Evolutionary conservation across 2,113 vertebrate genomes (phyloP).

Genomic region (Alligator mississippiensis): DNA sequence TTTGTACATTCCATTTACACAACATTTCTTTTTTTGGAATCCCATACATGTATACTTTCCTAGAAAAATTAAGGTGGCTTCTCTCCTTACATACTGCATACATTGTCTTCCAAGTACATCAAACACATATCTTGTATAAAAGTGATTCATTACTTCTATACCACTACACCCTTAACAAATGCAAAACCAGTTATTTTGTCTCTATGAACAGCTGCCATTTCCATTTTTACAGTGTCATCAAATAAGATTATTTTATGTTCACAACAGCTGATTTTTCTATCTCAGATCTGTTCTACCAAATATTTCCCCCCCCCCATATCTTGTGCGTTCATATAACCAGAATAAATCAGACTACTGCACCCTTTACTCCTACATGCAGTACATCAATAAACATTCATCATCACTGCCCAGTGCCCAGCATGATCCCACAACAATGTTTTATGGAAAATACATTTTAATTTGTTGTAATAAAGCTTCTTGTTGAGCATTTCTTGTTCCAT

Average conservation of each 20-base stretch:
- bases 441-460: rapidly evolving
- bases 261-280: not conserved
- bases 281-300: not conserved
- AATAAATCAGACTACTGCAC: not conserved
- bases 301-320: not conserved
- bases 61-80: not conserved
- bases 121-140: not conserved
- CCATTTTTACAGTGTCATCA: not conserved
- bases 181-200: not conserved
- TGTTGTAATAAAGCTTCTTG: not conserved
- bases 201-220: not conserved
- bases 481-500: not conserved
- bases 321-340: not conserved
- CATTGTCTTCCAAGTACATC: not conserved
- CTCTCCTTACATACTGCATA: not conserved
- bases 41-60: not conserved
- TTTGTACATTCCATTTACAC: too few relatives aligned
- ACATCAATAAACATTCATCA: not conserved
- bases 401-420: too few relatives aligned
- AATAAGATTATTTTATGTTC: not conserved
- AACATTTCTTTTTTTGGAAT: not conserved
- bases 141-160: not conserved
- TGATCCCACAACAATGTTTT: too few relatives aligned
- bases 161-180: rapidly evolving
- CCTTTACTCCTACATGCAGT: not conserved